These are phyloP conservation scores for Escarpia spicata DNA, from an alignment of 2,888 invertebrate species.

Conservation along the genomic window DNA sequence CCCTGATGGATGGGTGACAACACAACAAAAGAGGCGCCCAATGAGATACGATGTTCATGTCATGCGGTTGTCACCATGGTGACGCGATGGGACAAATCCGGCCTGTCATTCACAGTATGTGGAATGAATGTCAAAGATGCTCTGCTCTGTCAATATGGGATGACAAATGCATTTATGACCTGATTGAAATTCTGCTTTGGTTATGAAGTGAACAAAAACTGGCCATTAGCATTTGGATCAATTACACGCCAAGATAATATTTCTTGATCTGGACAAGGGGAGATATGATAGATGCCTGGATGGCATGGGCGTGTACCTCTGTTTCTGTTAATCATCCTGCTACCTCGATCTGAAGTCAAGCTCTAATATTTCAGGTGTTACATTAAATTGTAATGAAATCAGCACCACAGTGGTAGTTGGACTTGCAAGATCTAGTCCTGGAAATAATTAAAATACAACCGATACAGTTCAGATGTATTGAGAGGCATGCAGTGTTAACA, in stretches of 20 bases:
- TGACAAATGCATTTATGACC: not conserved
- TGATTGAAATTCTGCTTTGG: not conserved
- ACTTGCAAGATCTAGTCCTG: not conserved
- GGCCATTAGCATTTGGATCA: not conserved
- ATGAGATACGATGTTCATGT: not conserved
- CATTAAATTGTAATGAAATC: not conserved
- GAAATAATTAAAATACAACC: not conserved
- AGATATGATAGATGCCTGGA: not conserved
- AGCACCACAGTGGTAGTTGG: not conserved
- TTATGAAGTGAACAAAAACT: not conserved
- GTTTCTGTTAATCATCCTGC: not conserved
- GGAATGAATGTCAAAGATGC: not conserved
- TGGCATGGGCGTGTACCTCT: not conserved
- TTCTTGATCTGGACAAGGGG: not conserved
- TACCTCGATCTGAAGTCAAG: not conserved
- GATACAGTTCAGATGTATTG: too few species aligned
- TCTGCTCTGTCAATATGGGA: not conserved
- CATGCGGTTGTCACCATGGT: not conserved
- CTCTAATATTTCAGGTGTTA: too few species aligned
- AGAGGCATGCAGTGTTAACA: too few species aligned
- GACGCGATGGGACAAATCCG: not conserved
- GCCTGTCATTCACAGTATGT: not conserved
- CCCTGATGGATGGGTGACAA: not conserved
- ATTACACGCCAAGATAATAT: not conserved
- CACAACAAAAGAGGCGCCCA: not conserved